Evolutionary conservation across 2,113 vertebrate genomes (phyloP).

Genomic region (Galeopterus variegatus): DNA sequence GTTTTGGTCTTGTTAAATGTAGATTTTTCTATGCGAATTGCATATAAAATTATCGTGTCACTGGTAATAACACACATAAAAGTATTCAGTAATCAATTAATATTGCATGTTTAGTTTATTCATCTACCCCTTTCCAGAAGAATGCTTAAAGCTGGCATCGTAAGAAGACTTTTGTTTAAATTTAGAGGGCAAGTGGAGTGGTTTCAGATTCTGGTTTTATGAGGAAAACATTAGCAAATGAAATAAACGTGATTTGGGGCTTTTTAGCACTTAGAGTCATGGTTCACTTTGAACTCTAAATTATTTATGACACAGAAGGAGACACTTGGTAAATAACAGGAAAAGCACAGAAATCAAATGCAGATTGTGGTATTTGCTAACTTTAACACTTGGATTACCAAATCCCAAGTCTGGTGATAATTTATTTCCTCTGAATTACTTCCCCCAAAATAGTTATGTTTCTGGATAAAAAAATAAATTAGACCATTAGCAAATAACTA

Average conservation of each 20-base stretch:
- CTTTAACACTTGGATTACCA: conserved; percentile 78
- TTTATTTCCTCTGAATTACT: conserved; percentile 67
- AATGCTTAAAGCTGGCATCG: conserved; percentile 35
- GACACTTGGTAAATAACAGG: conserved; percentile 86
- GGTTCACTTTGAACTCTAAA: conserved; percentile 87
- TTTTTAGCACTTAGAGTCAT: conserved; percentile 81
- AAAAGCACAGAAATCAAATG: conserved; percentile 85
- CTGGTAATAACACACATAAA: not conserved
- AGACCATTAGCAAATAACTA: conserved; percentile 44
- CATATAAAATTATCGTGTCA: not conserved
- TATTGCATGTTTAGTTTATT: conserved; percentile 44
- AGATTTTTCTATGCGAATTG: conserved; percentile 1
- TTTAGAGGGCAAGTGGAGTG: not conserved
- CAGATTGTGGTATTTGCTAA: conserved; percentile 80
- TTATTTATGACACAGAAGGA: conserved; percentile 86
- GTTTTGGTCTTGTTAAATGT: not conserved
- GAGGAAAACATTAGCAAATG: conserved; percentile 83
- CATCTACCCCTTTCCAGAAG: not conserved
- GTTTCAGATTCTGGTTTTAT: conserved; percentile 71
- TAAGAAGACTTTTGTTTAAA: conserved; percentile 75
- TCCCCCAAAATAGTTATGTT: conserved; percentile 27
- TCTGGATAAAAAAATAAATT: not conserved
- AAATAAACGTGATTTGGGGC: conserved; percentile 84
- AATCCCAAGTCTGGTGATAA: not conserved
- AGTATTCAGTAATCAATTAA: conserved; percentile 2